Percentiles rank a stretch among this genome's conserved stretches.
These are phyloP conservation scores for Dysmachus trigonus DNA, from an alignment of 2,888 invertebrate species.

Conservation along the genomic window DNA sequence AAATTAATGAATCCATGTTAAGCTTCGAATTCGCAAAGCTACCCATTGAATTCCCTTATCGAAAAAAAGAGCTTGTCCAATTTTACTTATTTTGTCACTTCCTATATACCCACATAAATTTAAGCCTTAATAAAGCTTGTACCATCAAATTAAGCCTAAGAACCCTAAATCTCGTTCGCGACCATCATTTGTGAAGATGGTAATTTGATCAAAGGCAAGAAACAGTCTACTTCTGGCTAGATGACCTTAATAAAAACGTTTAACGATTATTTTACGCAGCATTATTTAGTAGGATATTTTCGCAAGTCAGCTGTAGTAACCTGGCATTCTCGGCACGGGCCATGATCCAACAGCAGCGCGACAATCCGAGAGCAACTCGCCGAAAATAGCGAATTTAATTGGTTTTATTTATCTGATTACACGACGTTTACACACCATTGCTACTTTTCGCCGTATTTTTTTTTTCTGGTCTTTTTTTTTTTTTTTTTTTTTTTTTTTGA, in stretches of 20 bases:
- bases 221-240: neutral
- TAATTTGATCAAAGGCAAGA: neutral
- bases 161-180: neutral
- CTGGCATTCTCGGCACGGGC: neutral
- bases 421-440: conserved; percentile 20
- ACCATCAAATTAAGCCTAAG: conserved; percentile 17
- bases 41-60: neutral
- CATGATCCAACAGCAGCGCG: neutral
- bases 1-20: neutral
- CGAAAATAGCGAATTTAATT: conserved; percentile 19
- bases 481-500: no score
- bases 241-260: conserved; percentile 13
- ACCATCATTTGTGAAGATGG: neutral
- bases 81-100: neutral
- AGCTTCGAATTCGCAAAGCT: neutral
- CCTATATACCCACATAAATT: neutral
- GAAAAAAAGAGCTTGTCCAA: neutral
- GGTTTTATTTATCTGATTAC: conserved; percentile 30
- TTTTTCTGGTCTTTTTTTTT: no score
- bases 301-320: neutral
- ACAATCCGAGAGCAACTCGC: neutral
- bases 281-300: neutral
- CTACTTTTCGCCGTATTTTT: conserved; percentile 19
- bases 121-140: neutral
- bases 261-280: conserved; percentile 2